These are phyloP conservation scores for Rhinopomastus cyanomelas DNA, from an alignment of 2,113 vertebrate genomes.

Conservation along the genomic window DNA sequence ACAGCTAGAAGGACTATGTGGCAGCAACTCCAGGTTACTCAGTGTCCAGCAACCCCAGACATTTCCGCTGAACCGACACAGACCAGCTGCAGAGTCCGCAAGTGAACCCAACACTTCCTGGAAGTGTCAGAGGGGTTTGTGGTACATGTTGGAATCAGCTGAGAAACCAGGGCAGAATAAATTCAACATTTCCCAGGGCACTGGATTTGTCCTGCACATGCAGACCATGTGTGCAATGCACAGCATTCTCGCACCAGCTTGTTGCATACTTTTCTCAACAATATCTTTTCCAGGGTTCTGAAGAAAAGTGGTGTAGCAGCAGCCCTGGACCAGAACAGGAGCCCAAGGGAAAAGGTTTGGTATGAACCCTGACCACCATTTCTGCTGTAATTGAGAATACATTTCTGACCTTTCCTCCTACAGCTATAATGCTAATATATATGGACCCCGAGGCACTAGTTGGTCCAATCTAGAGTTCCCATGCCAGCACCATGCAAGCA, in stretches of 20 bases:
- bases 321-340: neutral
- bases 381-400: neutral
- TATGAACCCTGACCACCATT: neutral
- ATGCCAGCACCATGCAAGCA: neutral
- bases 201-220: neutral
- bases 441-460: neutral
- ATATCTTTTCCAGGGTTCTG: neutral
- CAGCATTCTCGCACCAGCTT: neutral
- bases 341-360: neutral
- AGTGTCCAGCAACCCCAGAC: neutral
- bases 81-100: neutral
- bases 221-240: neutral
- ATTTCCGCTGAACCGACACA: neutral
- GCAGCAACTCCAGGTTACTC: neutral
- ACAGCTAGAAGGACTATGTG: neutral
- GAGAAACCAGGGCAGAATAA: neutral
- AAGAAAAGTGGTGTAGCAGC: neutral
- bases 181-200: conserved; percentile 3
- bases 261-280: neutral
- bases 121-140: neutral
- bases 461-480: neutral
- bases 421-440: neutral
- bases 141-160: conserved; percentile 21
- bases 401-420: neutral
- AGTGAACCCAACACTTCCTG: neutral